Base-by-base conservation (phyloP, 2,888 invertebrate species). In the Tipula confusa region DNA sequence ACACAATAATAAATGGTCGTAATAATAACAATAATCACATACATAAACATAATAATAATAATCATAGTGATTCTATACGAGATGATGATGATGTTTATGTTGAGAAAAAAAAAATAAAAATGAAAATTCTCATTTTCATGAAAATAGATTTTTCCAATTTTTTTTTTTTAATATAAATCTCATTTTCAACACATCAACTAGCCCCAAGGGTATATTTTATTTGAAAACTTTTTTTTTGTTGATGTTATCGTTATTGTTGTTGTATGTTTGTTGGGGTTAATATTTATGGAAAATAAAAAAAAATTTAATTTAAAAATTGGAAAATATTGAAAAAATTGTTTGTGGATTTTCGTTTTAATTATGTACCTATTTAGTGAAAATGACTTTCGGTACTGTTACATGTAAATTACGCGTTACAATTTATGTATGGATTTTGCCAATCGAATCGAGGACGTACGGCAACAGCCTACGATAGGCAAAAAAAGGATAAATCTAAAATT, bases 191-290 rank as follows among this genome's bases (percentile, higher is more conserved):
- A 80, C 82, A 36, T 36, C 82, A 82, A 82, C 82, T 82, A 38
- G 82, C 82, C 82, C 36, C 82, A 36, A 82, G 82, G 82, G 82
- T 82, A 82, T 24, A 82, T 82, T 82, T 82, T 82, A 82, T 82
- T 82, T 31, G 31, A 64, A 64, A 64, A 64, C 24, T 24, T 64
- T 64, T 64, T 64, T 64, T 48, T 48, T 18, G 18, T 48, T 48
- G 5, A 18, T 6, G 18, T 48, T 18, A 0, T 48, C 18, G 18
- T 48, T 48, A 18, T 48, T 6, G 18, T 48, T 18, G 3, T 48
- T 48, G 18, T 33, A 33, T 33, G n/a, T 38, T 38, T 11, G 38
- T 6, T 64, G 24, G 64, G 64, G 64, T 64, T 64, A 64, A 24
- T 64, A 64, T 24, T 64, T 24, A 24, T 24, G 3, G 24, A 64